These are phyloP conservation scores for Xenopus tropicalis DNA, from an alignment of 2,113 vertebrate genomes.

Conservation along the genomic window UCB_Xtro_10.0 CM004446.2:44219501-44220000, in stretches of 20 bases:
- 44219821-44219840: constrained; percentile 37
- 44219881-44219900: constrained; percentile 18
- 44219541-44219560: too few relatives aligned
- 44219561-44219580: too few relatives aligned
- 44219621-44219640: too few relatives aligned
- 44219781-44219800: constrained; percentile 28
- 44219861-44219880: constrained; percentile 28
- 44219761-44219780: constrained; percentile 12
- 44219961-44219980: constrained; percentile 33
- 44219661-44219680: too few relatives aligned
- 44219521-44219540: too few relatives aligned
- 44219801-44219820: constrained; percentile 21
- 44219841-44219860: constrained; percentile 36
- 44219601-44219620: too few relatives aligned
- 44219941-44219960: constrained; percentile 41
- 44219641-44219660: too few relatives aligned
- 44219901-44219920: constrained; percentile 38
- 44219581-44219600: too few relatives aligned
- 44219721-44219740: too few relatives aligned
- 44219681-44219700: too few relatives aligned
- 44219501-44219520: too few relatives aligned
- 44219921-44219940: constrained; percentile 44
- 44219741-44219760: neutral
- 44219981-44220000: constrained; percentile 23
- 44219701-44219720: too few relatives aligned